Evolutionary conservation across 2,113 vertebrate genomes (phyloP), one percentile per base, ranked within the genome.

Genomic region (Dicentrarchus labrax): DNA sequence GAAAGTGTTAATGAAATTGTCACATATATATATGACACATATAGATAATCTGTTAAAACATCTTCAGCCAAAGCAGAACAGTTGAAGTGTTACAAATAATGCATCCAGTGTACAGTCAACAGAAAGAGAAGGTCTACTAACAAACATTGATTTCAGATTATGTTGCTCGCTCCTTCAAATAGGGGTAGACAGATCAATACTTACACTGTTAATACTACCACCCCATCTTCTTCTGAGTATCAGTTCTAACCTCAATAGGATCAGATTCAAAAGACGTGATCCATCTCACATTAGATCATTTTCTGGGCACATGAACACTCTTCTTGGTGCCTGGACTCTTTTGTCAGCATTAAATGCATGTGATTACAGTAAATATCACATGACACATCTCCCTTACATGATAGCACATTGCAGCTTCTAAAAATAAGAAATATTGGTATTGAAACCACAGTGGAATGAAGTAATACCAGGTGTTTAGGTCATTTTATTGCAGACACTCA

Each of bases 121-220:
- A 57, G 48, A 50, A 65, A 30, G 67, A 45, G 17, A 82, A 8
- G 8, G 2, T 60, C 59, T 41, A 22, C 13, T 43, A 30, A 57
- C 39, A 76, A 71, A 48, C n/a, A 59, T 1, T 72, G 59, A 51
- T 57, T 22, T 13, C 36, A 65, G 38, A 76, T 83, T 65, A 16
- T 30, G n/a, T 53, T 38, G 60, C 38, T 54, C 53, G 56, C 21
- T 57, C 21, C 48, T 48, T 50, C 6, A 38, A 19, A 30, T 0
- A 54, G 3, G 2, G n/a, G 8, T 13, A 39, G 11, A 51, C 43
- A 73, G 12, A 72, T 79, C 45, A 48, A 69, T 77, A 71, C 7
- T 15, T 30, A 1, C 12, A 65, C 47, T 7, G 15, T 15, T 36
- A n/a, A 22, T 4, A 50, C 8, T n/a, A 6, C 17, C 39, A 48